Evolutionary conservation across 2,888 invertebrate genomes (phyloP), one percentile per base, ranked within the genome.

Genomic region (Acleris cristana): DNA sequence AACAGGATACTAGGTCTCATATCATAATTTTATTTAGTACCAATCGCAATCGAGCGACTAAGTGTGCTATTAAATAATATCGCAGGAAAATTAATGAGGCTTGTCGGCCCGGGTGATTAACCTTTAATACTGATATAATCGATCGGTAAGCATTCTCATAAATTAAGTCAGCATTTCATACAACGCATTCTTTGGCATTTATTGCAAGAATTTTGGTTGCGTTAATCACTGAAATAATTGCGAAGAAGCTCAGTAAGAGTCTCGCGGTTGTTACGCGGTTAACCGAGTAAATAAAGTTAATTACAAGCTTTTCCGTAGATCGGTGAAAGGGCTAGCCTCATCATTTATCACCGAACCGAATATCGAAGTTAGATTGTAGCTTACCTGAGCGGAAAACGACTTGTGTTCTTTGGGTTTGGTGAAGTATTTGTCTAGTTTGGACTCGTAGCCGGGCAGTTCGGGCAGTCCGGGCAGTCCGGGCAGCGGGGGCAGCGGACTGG

Each of bases 351-450:
- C 44, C 23, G 54, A 53, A 59, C 52, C 45, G 18, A 45, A 16
- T 54, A 30, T 55, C 16, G 23, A 62, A 56, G 64, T 19, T 79
- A 87, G 81, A 77, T 79, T 78, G 72, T 83, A 86, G 70, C 82
- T 83, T 87, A 91, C 90, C 87, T 91, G 91, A 57, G 83, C 79
- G 48, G 83, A 68, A 69, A 87, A 89, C 56, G 84, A 79, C 71
- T 88, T 89, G 69, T 82, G 74, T 65, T 91, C 89, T 70, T 83
- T 84, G 10, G 90, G 89, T 63, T 87, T 90, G 34, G 86, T 70
- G 75, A 92, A 92, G 74, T 92, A 92, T 75, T 90, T 91, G 68
- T 92, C 90, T 6, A 91, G 76, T 72, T 92, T 92, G 19, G 85
- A 81, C 58, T 91, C 90, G 73, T 87, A 90, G 26, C 8, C n/a